phyloP scores from a whole-genome alignment of 2,888 invertebrate species.

The Luperina nickerlii region DNA sequence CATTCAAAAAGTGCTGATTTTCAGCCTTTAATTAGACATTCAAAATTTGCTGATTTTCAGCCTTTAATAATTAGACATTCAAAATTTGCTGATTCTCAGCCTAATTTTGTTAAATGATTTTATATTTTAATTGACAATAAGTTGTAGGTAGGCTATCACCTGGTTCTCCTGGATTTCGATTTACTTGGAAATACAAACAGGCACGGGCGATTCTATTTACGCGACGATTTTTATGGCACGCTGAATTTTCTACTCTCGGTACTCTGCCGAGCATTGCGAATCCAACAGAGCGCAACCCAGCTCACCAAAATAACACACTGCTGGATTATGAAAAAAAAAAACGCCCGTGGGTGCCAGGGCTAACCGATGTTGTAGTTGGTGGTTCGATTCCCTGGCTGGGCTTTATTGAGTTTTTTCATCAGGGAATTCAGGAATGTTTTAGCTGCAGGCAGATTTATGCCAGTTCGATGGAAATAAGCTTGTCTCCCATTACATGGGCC shows the following conservation, averaged over 20 bases:
- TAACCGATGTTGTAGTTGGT: neutral
- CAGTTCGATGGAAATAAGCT: slow-evolving; percentile 3
- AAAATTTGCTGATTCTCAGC: neutral
- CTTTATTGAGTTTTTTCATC: neutral
- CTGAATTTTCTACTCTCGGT: neutral
- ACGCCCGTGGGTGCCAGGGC: neutral
- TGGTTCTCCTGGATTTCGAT: neutral
- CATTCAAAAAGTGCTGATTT: neutral
- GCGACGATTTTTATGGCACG: neutral
- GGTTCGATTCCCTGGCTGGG: too few species aligned
- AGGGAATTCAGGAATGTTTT: too few species aligned
- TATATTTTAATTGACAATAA: neutral
- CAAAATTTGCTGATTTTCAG: neutral
- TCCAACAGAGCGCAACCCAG: neutral
- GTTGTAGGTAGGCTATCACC: too few species aligned
- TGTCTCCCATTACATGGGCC: neutral
- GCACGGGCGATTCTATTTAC: neutral
- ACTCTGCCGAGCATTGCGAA: neutral
- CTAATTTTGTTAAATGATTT: neutral
- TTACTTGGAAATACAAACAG: neutral
- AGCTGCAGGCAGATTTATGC: neutral
- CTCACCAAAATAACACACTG: neutral
- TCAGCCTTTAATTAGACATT: too few species aligned
- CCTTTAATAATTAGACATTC: too few species aligned
- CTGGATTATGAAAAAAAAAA: too few species aligned